Conservation (phyloP, 2,113 vertebrate species). For the Centrocercus urophasianus region DNA sequence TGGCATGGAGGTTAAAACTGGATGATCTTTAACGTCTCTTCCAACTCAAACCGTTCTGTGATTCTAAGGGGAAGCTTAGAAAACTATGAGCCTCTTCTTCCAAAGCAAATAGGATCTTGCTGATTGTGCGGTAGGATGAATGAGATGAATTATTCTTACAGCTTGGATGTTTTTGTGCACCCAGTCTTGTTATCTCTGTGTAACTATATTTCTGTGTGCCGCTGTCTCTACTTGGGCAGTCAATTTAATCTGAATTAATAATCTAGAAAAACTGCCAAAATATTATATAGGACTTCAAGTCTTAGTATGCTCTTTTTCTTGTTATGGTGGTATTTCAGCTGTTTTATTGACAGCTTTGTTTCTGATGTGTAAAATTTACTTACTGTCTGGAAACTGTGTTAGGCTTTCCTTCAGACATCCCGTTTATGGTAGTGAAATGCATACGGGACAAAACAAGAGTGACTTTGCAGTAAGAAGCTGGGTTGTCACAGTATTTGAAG, state of each 20-base stretch:
- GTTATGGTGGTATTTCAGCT: background rate
- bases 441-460: background rate
- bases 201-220: background rate
- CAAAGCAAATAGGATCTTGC: background rate
- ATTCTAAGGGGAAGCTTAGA: background rate
- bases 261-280: background rate
- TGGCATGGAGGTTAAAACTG: background rate
- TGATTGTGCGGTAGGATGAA: background rate
- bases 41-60: background rate
- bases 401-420: background rate
- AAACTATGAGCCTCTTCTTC: background rate
- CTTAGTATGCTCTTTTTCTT: background rate
- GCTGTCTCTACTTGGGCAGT: background rate
- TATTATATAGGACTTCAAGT: background rate
- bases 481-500: background rate
- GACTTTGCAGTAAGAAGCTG: background rate
- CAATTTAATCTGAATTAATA: background rate
- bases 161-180: background rate
- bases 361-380: background rate
- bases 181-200: background rate
- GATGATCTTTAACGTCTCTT: background rate
- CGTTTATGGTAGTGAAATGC: rapidly evolving
- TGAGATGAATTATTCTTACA: background rate
- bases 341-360: background rate
- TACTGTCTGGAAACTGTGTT: background rate